Percentiles rank a stretch among this genome's conserved stretches.
Conservation (phyloP, 2,888 invertebrate species). For the Dastarcus helophoroides region DNA sequence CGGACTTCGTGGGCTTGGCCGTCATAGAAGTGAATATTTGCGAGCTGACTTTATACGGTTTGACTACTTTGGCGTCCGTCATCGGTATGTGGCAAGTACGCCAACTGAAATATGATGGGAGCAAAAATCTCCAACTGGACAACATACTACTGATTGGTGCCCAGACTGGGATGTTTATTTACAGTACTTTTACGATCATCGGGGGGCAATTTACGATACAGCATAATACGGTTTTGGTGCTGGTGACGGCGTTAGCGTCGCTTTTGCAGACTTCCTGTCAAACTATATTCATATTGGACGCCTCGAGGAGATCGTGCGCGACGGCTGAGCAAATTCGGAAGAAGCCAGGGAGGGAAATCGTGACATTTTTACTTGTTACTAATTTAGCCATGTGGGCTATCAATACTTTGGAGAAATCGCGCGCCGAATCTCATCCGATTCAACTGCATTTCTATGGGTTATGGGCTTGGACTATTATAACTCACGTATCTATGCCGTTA, state of each 20-base stretch:
- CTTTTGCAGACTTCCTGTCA: constrained; percentile 70
- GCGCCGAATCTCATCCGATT: constrained; percentile 71
- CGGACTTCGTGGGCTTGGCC: constrained; percentile 51
- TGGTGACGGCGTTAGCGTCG: constrained; percentile 62
- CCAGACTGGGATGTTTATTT: constrained; percentile 79
- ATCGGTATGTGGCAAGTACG: constrained; percentile 59
- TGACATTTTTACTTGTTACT: constrained; percentile 69
- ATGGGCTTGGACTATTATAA: constrained; percentile 87
- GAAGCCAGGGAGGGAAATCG: constrained; percentile 75
- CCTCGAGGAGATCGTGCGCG: constrained; percentile 63
- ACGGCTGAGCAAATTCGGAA: constrained; percentile 56
- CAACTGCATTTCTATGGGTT: constrained; percentile 73
- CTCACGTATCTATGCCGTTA: constrained; percentile 78
- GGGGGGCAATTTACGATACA: constrained; percentile 54
- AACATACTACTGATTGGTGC: constrained; percentile 75
- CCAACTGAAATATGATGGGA: constrained; percentile 53
- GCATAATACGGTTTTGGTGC: constrained; percentile 37
- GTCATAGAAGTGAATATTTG: constrained; percentile 66
- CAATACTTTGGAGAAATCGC: constrained; percentile 72
- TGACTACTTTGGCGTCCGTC: constrained; percentile 38
- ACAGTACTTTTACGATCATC: constrained; percentile 78
- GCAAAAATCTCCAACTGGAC: constrained; percentile 44
- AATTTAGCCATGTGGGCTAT: constrained; percentile 82
- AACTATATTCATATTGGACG: constrained; percentile 65
- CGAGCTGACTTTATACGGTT: constrained; percentile 59